Percentiles rank a stretch among this genome's conserved stretches.
Conservation (phyloP, 1,140 invertebrate genomes). For the Frieseomelitta varia region DNA sequence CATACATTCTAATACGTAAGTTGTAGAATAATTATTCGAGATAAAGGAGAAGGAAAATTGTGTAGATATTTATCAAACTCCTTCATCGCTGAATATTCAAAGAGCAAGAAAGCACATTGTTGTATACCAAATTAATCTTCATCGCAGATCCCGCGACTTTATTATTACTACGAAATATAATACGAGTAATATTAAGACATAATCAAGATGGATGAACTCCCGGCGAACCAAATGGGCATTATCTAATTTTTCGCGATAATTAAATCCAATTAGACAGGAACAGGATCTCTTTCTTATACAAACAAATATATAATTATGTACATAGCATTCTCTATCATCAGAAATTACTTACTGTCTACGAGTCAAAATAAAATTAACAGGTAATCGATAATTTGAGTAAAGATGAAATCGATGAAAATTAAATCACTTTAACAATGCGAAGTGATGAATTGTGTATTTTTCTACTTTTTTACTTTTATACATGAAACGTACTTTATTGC, state of each 20-base stretch:
- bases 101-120: not conserved
- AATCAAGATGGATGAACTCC: slow-evolving; percentile 17
- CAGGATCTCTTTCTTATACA: not conserved
- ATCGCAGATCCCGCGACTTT: not conserved
- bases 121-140: slow-evolving; percentile 21
- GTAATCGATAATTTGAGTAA: no score
- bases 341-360: no score
- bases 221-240: not conserved
- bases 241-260: slow-evolving; percentile 1
- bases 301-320: no score
- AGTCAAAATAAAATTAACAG: not conserved
- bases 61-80: not conserved
- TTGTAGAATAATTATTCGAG: not conserved
- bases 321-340: not conserved
- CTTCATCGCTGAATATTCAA: slow-evolving; percentile 1
- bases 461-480: no score
- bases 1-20: slow-evolving; percentile 12
- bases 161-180: slow-evolving; percentile 5
- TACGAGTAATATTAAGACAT: not conserved
- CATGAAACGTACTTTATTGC: no score
- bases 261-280: slow-evolving; percentile 14
- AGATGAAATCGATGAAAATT: no score
- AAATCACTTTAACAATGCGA: no score
- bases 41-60: not conserved
- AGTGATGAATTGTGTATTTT: no score